Evolutionary conservation across 1,140 invertebrate species (phyloP).

Genomic region (Caenorhabditis latens): DNA sequence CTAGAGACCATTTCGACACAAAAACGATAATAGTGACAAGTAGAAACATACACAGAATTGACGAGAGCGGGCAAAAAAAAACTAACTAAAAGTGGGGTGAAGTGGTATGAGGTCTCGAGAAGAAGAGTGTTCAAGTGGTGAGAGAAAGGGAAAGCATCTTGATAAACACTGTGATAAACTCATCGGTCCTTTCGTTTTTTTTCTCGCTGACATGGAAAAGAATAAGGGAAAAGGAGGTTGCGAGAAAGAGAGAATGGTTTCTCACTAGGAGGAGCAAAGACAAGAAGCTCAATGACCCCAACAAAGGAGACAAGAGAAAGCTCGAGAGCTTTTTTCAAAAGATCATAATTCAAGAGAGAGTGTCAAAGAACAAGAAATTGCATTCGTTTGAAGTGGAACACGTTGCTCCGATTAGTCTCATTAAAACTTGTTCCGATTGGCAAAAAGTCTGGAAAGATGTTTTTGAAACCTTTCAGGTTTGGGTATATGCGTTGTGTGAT

Average conservation of each 20-base stretch:
- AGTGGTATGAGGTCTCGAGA: conserved; percentile 55
- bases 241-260: conserved; percentile 33
- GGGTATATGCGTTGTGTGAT: too few relatives aligned
- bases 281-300: conserved; percentile 37
- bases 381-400: not conserved
- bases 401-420: too few relatives aligned
- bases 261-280: conserved; percentile 2
- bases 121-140: conserved; percentile 46
- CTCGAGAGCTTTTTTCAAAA: not conserved
- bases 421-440: too few relatives aligned
- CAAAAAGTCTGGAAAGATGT: too few relatives aligned
- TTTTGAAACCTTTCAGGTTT: too few relatives aligned
- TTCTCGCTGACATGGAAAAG: conserved; percentile 15
- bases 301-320: not conserved
- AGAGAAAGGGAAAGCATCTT: conserved; percentile 20
- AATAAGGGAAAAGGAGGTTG: not conserved
- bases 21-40: conserved; percentile 56
- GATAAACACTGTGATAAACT: conserved; percentile 52
- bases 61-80: conserved; percentile 32
- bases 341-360: not conserved
- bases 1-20: conserved; percentile 38
- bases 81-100: conserved; percentile 56
- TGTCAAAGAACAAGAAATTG: not conserved
- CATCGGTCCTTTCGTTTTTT: conserved; percentile 25
- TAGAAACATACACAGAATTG: conserved; percentile 35